Percentiles rank a stretch among this genome's conserved stretches.
Conservation (phyloP, 2,888 invertebrate species). For the Heliconius ismenius region DNA sequence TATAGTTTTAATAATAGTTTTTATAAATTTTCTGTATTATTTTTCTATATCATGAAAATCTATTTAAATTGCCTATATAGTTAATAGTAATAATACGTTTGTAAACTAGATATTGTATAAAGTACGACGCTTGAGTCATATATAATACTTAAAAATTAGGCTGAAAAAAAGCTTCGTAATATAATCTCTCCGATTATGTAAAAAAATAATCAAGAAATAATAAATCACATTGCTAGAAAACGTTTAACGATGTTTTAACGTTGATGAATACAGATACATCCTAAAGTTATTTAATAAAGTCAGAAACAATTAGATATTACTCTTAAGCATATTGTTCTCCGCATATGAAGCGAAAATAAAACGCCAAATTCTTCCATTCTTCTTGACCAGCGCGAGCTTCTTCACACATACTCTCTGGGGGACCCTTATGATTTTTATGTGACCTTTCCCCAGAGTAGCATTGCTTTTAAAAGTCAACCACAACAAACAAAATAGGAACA, state of each 20-base stretch:
- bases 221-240: no score
- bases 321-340: neutral
- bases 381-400: neutral
- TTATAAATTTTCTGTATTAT: neutral
- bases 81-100: neutral
- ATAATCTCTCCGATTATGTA: neutral
- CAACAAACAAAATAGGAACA: neutral
- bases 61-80: neutral
- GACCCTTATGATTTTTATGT: neutral
- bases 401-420: neutral
- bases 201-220: neutral
- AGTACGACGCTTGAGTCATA: neutral
- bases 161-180: no score
- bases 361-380: neutral
- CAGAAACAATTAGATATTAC: neutral
- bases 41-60: neutral
- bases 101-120: neutral
- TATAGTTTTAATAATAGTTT: neutral
- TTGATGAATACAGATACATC: no score
- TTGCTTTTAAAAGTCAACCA: slow-evolving; percentile 1
- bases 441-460: neutral
- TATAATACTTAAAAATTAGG: neutral
- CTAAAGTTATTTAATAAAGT: neutral
- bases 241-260: no score
- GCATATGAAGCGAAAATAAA: neutral